Evolutionary conservation across 1,140 invertebrate genomes (phyloP), one percentile per base, ranked within the genome.

Genomic region (Caerostris extrusa): DNA sequence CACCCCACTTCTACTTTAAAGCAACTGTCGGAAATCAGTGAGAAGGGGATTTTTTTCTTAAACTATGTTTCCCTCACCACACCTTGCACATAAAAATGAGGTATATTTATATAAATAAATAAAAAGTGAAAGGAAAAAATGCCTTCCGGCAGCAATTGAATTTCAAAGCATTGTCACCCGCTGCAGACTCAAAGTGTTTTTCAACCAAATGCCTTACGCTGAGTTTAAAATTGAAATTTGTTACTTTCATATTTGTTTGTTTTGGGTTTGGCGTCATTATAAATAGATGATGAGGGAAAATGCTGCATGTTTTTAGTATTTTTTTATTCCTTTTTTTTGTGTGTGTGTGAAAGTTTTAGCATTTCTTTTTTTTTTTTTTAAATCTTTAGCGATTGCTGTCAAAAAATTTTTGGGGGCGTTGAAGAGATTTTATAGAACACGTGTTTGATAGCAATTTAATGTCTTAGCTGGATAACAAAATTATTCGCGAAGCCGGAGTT

Each of bases 101-200:
- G 17, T 71, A 6, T 71, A n/a, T 12, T 12, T 34, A 56, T 3
- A 60, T 56, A 60, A 57, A 57, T 58, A 86, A n/a, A 86, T 55
- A 8, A 86, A 58, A 34, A 34, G 83, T 6, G 12, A 60, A 82
- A 82, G 19, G 4, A 57, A 58, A 86, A 86, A 86, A 58, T 34
- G 14, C 0, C 34, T 34, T 34, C 67, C 6, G 55, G 7, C 8
- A 55, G 57, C 86, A 88, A 88, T 88, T 88, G 86, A 88, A 88
- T 88, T 88, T 88, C 60, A 67, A 88, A 88, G 67, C 83, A 86
- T 58, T 86, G 83, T 58, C 83, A 86, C 56, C 83, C 5, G 56
- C 55, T 58, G 55, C 83, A 34, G 19, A 60, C 10, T 60, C 58
- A 86, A 86, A 86, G 83, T 58, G 56, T 86, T 86, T 58, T 86